phyloP scores from a whole-genome alignment of 2,113 vertebrate genomes.

The Mirounga angustirostris region DNA sequence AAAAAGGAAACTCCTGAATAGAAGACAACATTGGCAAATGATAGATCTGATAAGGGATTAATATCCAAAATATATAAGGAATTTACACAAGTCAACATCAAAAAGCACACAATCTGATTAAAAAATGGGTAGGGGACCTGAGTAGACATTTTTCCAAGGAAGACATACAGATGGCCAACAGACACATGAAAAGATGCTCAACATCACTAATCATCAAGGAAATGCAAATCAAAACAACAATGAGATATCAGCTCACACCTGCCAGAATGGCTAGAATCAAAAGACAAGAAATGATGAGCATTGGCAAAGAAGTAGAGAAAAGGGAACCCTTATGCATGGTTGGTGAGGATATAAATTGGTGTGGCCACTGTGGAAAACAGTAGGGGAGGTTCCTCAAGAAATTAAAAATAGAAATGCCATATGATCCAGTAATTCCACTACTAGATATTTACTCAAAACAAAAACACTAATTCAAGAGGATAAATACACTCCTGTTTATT shows the following conservation, averaged over 20 bases:
- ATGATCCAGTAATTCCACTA: neutral
- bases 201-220: neutral
- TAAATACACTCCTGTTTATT: neutral
- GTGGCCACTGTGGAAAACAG: neutral
- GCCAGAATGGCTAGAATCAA: neutral
- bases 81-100: neutral
- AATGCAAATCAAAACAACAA: neutral
- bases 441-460: neutral
- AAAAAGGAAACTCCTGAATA: neutral
- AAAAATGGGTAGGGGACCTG: neutral
- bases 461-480: neutral
- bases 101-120: neutral
- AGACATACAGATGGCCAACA: neutral
- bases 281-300: neutral
- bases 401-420: neutral
- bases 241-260: neutral
- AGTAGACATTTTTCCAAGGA: neutral
- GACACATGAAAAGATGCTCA: neutral
- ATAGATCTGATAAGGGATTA: neutral
- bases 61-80: neutral
- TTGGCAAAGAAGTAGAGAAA: neutral
- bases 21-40: neutral
- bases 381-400: neutral
- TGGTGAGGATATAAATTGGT: neutral
- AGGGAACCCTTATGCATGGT: neutral